Evolutionary conservation across 1,140 invertebrate genomes (phyloP).

Genomic region (Tenebrio molitor): DNA sequence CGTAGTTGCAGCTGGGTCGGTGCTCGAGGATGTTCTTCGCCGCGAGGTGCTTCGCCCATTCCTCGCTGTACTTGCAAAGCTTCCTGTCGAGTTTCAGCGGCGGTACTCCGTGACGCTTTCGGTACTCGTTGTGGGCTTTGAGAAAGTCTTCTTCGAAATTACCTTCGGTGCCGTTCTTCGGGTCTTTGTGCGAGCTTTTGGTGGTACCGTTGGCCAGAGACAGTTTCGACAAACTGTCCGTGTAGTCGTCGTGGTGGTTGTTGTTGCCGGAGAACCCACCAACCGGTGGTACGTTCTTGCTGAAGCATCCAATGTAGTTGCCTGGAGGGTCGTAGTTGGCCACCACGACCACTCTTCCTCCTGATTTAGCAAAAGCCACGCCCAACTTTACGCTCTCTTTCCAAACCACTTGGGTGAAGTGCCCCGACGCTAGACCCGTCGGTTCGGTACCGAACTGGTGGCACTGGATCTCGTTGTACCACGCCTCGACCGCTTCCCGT

Average conservation of each 20-base stretch:
- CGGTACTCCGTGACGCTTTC: slow-evolving; percentile 78
- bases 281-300: slow-evolving; percentile 70
- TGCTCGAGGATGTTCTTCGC: slow-evolving; percentile 79
- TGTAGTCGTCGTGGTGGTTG: slow-evolving; percentile 49
- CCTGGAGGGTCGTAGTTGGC: slow-evolving; percentile 80
- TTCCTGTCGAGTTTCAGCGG: slow-evolving; percentile 72
- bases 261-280: slow-evolving; percentile 51
- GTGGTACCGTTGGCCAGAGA: slow-evolving; percentile 23
- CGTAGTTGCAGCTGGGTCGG: slow-evolving; percentile 80
- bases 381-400: slow-evolving; percentile 82
- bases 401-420: slow-evolving; percentile 88
- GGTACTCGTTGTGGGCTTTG: slow-evolving; percentile 82
- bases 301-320: slow-evolving; percentile 74
- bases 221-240: slow-evolving; percentile 34
- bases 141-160: slow-evolving; percentile 66
- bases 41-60: slow-evolving; percentile 85
- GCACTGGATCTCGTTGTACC: slow-evolving; percentile 75
- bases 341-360: slow-evolving; percentile 74
- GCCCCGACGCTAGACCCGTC: slow-evolving; percentile 76
- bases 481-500: slow-evolving; percentile 81
- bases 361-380: slow-evolving; percentile 73
- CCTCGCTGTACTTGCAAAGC: slow-evolving; percentile 77
- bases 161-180: slow-evolving; percentile 50
- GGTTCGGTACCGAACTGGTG: slow-evolving; percentile 76
- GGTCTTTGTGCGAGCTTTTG: slow-evolving; percentile 17